Percentiles rank a stretch among this genome's conserved stretches.
Conservation (phyloP, 2,797 vertebrate species). For the Melanotaenia nigrans region DNA sequence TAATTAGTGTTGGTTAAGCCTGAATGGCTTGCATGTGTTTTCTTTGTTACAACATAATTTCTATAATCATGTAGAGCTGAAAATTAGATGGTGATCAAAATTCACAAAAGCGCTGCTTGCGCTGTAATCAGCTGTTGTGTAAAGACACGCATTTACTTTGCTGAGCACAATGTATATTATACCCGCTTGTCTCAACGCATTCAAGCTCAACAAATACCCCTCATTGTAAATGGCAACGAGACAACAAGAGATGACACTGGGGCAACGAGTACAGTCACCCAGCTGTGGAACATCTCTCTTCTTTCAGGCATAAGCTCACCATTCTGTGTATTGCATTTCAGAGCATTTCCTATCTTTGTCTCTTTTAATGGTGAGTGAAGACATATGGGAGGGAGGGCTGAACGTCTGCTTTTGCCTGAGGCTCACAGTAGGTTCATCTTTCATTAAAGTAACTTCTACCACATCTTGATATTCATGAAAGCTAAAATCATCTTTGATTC, state of each 20-base stretch:
- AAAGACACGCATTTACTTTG: conserved; percentile 49
- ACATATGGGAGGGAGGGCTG: conserved; percentile 18
- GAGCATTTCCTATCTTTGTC: conserved; percentile 36
- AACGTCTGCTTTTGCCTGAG: conserved; percentile 32
- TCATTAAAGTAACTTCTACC: conserved; percentile 48
- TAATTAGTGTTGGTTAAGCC: conserved; percentile 32
- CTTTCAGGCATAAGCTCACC: conserved; percentile 42
- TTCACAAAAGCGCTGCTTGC: conserved; percentile 32
- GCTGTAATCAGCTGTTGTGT: conserved; percentile 35
- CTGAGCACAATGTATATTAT: conserved; percentile 63
- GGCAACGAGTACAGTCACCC: conserved; percentile 60
- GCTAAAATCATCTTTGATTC: conserved; percentile 55
- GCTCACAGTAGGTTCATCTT: conserved; percentile 40
- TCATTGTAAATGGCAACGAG: conserved; percentile 66
- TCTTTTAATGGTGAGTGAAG: conserved; percentile 46
- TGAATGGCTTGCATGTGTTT: conserved; percentile 26
- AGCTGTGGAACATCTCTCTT: conserved; percentile 44
- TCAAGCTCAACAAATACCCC: conserved; percentile 65
- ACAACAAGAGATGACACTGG: conserved; percentile 66
- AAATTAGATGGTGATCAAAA: conserved; percentile 52
- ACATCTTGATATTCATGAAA: conserved; percentile 57
- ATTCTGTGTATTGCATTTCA: conserved; percentile 39
- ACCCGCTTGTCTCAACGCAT: conserved; percentile 63
- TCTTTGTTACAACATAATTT: conserved; percentile 31
- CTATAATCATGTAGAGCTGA: conserved; percentile 38